Base-by-base conservation (phyloP, 2,797 vertebrate species). In the Syncerus caffer region DNA sequence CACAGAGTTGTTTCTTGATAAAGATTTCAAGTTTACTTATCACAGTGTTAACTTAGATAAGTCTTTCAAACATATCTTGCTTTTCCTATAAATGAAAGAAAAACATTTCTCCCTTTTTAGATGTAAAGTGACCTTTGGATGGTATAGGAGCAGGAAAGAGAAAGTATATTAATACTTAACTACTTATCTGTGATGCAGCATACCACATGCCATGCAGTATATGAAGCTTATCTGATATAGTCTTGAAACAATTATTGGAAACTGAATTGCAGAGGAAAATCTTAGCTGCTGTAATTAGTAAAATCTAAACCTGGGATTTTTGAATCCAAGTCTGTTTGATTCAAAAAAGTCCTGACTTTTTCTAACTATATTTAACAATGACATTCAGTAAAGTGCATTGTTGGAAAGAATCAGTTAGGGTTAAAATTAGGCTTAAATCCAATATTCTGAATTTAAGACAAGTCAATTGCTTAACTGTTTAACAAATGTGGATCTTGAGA, bases 61-160 rank as follows among this genome's bases (percentile, higher is more conserved):
- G 4, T 82, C 95, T 97, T 94, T 98, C 80, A 71, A 97, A 83
- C 23, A 82, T 34, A 78, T 97, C n/a, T 95, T 96, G 27, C 10
- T 96, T 98, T 80, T 95, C 13, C 76, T 94, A 57, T 58, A 34
- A 57, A 98, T 96, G 57, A 62, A 97, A 93, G 62, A 93, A 53
- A 88, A 79, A 38, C 74, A 76, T 90, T 47, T 87, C 17, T 31
- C 34, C 6, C 1, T 57, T 3, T 90, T 57, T 60, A 87, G 1
- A 45, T 87, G 85, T 87, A 85, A 47, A 85, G 38, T 55, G 42
- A 50, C 25, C 88, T 76, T 78, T 17, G 23, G 50, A 51, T 82
- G 5, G 15, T 34, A 42, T 5, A 95, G 34, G 53, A 82, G 38
- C 27, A 82, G 5, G 15, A 64, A 93, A 82, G 51, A 16, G 14